A percentile compares a stretch with the other conserved stretches of the same genome.
Conservation (phyloP, 2,797 vertebrate genomes). For the Malurus leucopterus region DNA sequence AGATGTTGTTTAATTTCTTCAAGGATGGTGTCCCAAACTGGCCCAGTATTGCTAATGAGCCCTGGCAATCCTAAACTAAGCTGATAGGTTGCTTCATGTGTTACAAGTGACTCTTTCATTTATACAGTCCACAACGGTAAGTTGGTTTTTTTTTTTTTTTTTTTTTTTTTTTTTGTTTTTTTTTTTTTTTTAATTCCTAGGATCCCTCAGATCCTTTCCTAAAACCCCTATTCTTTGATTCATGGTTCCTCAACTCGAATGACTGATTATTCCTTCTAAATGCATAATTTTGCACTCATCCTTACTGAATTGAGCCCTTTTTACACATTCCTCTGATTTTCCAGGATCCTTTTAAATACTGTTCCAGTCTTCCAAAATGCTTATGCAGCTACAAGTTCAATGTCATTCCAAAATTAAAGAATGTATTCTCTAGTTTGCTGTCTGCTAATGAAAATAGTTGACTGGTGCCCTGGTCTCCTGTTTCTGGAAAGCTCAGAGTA, state of each 20-base stretch:
- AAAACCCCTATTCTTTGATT: background rate
- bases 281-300: background rate
- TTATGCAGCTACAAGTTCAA: background rate
- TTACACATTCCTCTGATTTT: background rate
- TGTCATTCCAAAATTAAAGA: background rate
- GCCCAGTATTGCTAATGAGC: background rate
- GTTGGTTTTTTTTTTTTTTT: background rate
- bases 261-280: background rate
- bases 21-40: background rate
- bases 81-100: background rate
- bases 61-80: background rate
- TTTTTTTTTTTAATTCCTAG: background rate
- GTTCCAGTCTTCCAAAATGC: background rate
- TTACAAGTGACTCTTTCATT: background rate
- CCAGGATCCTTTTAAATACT: background rate
- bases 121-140: background rate
- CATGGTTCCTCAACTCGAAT: fast-evolving
- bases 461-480: background rate
- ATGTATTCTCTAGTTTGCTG: background rate
- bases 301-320: background rate
- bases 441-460: background rate
- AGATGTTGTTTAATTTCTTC: background rate
- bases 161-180: background rate
- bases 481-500: background rate
- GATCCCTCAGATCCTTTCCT: background rate